Evolutionary conservation across 2,888 invertebrate genomes (phyloP), one percentile per base, ranked within the genome.

Genomic region (Brachylomia viminalis): DNA sequence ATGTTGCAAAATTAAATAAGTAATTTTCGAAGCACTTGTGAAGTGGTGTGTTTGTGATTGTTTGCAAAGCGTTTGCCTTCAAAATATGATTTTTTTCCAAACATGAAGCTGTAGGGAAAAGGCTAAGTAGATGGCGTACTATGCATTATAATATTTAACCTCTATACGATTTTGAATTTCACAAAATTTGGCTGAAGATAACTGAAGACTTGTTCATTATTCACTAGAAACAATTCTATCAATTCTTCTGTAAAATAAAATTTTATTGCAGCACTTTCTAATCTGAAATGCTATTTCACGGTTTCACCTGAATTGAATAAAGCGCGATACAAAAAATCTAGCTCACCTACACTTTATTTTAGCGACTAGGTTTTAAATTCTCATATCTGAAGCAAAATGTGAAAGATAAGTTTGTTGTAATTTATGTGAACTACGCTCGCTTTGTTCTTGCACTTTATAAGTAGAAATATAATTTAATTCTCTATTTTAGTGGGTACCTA

Each of bases 371-470:
- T 75, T 80, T 85, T 83, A 82, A 83, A 80, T 80, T 75, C 79
- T 77, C 75, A 80, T 83, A 87, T 74, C 85, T 79, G 45, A 74
- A 80, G 85, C 76, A 83, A 85, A 82, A 87, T 87, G 85, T 77
- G 38, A 77, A 77, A 86, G 87, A 87, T 86, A 86, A 87, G 75
- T 87, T 77, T 75, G 77, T 69, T 77, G 83, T 75, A 87, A 85
- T 85, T 85, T 87, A 86, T 87, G 73, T 85, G 85, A 56, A 77
- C 67, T 83, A 77, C 83, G 72, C 64, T 77, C 58, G 68, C 75
- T 77, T 87, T 79, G 78, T 85, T 87, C 82, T 71, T 64, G 70
- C 64, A 75, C 66, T 80, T 82, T 79, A 72, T 61, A 69, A 59
- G 70, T 72, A 64, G 54, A 75, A 84, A 68, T 77, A 77, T 65